These are phyloP conservation scores for Semibalanus balanoides DNA, from an alignment of 1,140 invertebrate species.

Conservation along the genomic window DNA sequence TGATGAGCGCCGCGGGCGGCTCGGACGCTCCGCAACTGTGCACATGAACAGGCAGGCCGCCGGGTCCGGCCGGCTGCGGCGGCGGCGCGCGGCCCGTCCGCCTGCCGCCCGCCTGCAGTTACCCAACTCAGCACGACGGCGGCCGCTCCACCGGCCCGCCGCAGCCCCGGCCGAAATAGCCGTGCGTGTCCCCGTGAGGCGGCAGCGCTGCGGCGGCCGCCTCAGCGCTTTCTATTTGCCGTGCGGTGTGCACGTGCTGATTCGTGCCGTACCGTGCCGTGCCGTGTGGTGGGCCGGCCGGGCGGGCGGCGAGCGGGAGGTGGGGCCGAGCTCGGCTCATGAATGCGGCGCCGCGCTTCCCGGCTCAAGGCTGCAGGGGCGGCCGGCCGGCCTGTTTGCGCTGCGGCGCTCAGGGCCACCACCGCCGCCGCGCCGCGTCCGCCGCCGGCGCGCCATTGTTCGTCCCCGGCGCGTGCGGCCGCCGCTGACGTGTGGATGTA, in stretches of 20 bases:
- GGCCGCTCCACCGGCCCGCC: background rate
- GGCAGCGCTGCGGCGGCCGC: no score
- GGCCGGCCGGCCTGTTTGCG: constrained; percentile 2
- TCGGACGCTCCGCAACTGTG: no score
- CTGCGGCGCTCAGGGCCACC: background rate
- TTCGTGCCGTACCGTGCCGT: background rate
- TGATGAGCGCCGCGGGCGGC: no score
- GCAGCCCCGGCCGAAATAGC: background rate
- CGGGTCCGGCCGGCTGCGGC: no score
- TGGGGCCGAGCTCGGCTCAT: background rate
- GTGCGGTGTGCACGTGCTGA: background rate
- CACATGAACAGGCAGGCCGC: background rate
- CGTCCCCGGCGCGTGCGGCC: background rate
- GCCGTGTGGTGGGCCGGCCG: no score
- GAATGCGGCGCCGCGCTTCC: background rate
- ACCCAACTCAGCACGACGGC: background rate
- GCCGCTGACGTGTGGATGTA: background rate
- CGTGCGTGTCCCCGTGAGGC: background rate
- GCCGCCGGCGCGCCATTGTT: background rate
- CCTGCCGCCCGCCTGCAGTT: no score
- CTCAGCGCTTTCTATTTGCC: background rate
- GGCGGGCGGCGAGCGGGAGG: no score
- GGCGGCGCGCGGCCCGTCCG: no score
- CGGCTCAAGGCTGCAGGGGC: background rate
- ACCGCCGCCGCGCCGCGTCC: background rate